Percentiles rank a stretch among this genome's conserved stretches.
phyloP scores from a whole-genome alignment of 2,888 invertebrate genomes.

The Vanessa cardui region DNA sequence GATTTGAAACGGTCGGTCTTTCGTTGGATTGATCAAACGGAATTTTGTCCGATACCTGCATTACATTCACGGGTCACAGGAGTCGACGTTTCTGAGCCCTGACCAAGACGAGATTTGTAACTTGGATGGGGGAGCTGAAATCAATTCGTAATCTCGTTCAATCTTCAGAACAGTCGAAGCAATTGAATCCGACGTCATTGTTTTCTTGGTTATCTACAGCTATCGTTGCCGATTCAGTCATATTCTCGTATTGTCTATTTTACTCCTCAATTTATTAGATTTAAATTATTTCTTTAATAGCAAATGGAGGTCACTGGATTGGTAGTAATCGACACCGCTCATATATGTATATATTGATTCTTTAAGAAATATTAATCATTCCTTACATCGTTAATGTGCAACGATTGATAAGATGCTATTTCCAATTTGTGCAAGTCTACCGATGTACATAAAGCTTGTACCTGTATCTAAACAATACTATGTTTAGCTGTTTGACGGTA shows the following conservation, averaged over 20 bases:
- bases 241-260: background rate
- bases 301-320: no score
- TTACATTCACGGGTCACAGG: slow-evolving; percentile 26
- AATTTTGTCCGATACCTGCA: slow-evolving; percentile 30
- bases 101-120: slow-evolving; percentile 29
- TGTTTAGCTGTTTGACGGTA: no score
- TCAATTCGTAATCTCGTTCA: slow-evolving; percentile 25
- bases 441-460: no score
- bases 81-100: slow-evolving; percentile 28
- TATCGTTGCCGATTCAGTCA: background rate
- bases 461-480: no score
- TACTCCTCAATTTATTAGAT: background rate
- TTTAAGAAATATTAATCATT: no score
- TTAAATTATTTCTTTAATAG: background rate
- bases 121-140: slow-evolving; percentile 12
- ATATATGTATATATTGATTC: no score
- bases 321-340: no score
- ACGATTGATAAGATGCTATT: no score
- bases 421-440: no score
- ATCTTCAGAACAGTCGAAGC: background rate
- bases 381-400: no score
- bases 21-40: slow-evolving; percentile 42
- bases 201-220: slow-evolving; percentile 5
- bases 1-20: slow-evolving; percentile 23
- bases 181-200: slow-evolving; percentile 4